Evolutionary conservation across 2,113 vertebrate genomes (phyloP).

Genomic region (Rafetus swinhoei): DNA sequence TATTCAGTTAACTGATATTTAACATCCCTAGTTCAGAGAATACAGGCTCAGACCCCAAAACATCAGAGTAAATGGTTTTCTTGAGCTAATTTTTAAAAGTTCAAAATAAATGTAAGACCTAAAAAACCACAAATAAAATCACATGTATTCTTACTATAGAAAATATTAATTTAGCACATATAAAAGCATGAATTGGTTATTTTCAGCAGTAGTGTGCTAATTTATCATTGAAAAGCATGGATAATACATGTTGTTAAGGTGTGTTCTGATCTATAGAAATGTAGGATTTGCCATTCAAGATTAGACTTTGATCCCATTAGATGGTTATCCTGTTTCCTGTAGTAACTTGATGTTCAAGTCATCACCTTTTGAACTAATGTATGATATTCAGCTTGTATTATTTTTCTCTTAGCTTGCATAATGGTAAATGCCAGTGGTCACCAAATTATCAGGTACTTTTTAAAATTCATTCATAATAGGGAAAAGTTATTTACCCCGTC

Average conservation of each 20-base stretch:
- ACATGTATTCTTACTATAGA: fast-evolving
- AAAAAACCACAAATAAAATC: background rate
- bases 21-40: background rate
- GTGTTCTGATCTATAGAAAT: background rate
- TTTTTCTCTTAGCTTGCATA: conserved; percentile 20
- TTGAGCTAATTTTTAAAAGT: background rate
- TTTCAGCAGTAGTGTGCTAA: background rate
- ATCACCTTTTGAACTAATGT: conserved; percentile 15
- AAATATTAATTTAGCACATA: background rate
- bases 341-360: background rate
- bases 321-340: background rate
- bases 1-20: no score
- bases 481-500: background rate
- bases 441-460: background rate
- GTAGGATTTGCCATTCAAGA: background rate
- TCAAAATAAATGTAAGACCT: conserved; percentile 8
- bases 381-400: background rate
- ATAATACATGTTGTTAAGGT: background rate
- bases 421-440: background rate
- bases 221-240: background rate
- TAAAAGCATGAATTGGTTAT: background rate
- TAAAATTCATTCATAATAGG: background rate
- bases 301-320: background rate
- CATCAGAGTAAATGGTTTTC: background rate
- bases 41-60: fast-evolving